A percentile compares a stretch with the other conserved stretches of the same genome.
Conservation (phyloP, 2,113 vertebrate species). For the Campylomormyrus numenius region DNA sequence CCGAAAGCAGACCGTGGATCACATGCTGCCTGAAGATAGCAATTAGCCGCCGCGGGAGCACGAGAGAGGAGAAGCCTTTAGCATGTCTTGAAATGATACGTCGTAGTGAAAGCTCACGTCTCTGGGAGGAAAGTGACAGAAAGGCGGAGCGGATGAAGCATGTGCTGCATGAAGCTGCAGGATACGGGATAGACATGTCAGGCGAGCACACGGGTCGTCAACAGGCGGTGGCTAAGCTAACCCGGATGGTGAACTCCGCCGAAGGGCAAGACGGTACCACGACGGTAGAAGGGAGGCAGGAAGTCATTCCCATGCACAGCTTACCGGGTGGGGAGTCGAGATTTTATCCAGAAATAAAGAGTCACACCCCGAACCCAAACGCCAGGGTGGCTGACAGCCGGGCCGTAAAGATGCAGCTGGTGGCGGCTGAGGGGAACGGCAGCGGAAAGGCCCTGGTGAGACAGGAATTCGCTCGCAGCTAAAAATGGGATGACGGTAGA, state of each 20-base stretch:
- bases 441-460: neutral
- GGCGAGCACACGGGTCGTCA: neutral
- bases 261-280: neutral
- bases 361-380: neutral
- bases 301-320: neutral
- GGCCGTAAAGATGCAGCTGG: neutral
- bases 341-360: neutral
- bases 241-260: neutral
- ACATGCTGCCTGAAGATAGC: neutral
- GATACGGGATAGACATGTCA: neutral
- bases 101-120: neutral
- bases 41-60: neutral
- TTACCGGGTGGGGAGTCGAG: neutral
- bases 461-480: neutral
- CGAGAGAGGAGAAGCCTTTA: neutral
- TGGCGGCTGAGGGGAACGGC: neutral
- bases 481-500: neutral
- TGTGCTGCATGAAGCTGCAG: neutral
- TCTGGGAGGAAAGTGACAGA: neutral
- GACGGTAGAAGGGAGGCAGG: neutral
- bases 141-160: neutral
- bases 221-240: neutral
- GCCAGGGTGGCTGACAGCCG: neutral
- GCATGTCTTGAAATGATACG: neutral
- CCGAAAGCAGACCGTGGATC: neutral